Evolutionary conservation across 1,140 invertebrate species (phyloP).

Genomic region (Solenopsis invicta): DNA sequence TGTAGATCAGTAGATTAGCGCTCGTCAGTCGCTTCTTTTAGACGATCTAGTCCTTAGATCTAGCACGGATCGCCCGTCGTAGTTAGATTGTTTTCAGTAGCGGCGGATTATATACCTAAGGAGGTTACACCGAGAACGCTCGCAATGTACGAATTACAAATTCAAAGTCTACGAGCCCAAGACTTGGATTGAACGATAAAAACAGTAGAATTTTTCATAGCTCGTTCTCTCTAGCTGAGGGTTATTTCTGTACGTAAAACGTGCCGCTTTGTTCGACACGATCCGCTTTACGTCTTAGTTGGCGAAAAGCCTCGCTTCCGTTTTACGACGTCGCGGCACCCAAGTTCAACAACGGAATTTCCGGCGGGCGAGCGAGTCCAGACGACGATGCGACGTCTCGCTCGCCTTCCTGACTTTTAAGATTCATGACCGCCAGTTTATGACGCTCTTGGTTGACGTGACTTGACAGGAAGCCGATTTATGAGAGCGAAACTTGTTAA

Average conservation of each 20-base stretch:
- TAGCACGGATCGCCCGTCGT: slow-evolving; percentile 45
- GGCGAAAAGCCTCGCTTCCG: slow-evolving; percentile 25
- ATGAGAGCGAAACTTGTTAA: slow-evolving; percentile 48
- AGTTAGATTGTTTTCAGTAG: slow-evolving; percentile 54
- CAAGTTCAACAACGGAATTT: slow-evolving; percentile 52
- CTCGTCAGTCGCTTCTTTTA: slow-evolving; percentile 62
- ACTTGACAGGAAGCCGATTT: slow-evolving; percentile 24
- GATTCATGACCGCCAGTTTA: slow-evolving; percentile 57
- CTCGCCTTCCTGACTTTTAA: slow-evolving; percentile 23
- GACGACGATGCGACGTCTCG: slow-evolving; percentile 26
- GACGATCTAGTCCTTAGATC: slow-evolving; percentile 60
- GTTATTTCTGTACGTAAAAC: neutral
- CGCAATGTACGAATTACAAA: neutral
- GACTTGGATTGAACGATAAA: neutral
- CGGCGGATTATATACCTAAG: slow-evolving; percentile 17
- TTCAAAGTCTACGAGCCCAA: neutral
- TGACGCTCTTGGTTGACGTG: slow-evolving; percentile 14
- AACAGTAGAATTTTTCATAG: neutral
- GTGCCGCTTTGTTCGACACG: neutral
- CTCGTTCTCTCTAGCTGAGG: neutral
- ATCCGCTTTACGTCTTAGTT: slow-evolving; percentile 32
- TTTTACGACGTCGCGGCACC: slow-evolving; percentile 1
- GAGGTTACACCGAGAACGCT: slow-evolving; percentile 12
- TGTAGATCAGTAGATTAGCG: slow-evolving; percentile 58
- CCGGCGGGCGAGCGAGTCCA: neutral